These are phyloP conservation scores for Drosophila arizonae DNA, from an alignment of 1,140 invertebrate species.

Conservation along the genomic window DNA sequence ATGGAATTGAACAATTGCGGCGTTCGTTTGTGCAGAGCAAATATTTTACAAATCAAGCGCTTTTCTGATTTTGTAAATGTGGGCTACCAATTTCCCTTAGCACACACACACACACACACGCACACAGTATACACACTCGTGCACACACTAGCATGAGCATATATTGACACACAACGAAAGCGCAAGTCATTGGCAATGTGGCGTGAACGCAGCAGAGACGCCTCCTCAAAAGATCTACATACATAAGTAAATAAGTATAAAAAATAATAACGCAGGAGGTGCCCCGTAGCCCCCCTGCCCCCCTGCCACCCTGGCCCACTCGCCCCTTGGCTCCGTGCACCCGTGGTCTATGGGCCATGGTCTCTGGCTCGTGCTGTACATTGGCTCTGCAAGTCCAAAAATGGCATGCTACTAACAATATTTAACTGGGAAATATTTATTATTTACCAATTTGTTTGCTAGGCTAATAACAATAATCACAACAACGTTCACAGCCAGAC, in stretches of 20 bases:
- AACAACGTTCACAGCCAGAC: constrained; percentile 55
- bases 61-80: constrained; percentile 82
- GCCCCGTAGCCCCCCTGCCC: constrained; percentile 1
- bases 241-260: constrained; percentile 47
- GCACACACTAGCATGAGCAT: constrained; percentile 31
- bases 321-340: no score
- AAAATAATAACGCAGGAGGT: constrained; percentile 42
- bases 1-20: constrained; percentile 77
- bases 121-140: neutral
- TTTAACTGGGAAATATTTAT: constrained; percentile 83
- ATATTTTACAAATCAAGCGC: constrained; percentile 82
- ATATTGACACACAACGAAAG: constrained; percentile 71
- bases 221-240: constrained; percentile 73
- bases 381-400: constrained; percentile 64
- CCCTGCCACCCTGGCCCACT: no score
- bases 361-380: constrained; percentile 49
- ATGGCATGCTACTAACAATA: constrained; percentile 81
- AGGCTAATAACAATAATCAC: constrained; percentile 82
- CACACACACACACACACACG: constrained; percentile 48
- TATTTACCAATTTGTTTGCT: constrained; percentile 83
- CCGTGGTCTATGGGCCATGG: constrained; percentile 20
- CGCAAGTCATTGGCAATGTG: constrained; percentile 79
- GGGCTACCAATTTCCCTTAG: constrained; percentile 80
- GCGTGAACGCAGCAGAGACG: constrained; percentile 46
- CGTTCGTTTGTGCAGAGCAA: constrained; percentile 81